Evolutionary conservation across 92 coral and sea anemone genomes (phyloP).

Genomic region (Pocillopora meandrina): DNA sequence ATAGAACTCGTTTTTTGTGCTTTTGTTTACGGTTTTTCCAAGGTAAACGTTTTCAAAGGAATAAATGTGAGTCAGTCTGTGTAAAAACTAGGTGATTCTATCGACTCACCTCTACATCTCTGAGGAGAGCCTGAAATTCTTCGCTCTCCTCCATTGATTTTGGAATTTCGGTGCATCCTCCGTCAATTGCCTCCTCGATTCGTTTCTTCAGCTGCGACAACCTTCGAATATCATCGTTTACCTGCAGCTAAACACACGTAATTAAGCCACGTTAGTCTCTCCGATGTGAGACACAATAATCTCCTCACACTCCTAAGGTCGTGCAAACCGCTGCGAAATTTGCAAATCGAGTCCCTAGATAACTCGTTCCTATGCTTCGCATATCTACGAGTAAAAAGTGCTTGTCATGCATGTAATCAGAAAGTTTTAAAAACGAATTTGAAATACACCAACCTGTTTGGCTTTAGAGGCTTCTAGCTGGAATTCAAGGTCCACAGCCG

Average conservation of each 20-base stretch:
- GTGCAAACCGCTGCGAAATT: too few relatives aligned
- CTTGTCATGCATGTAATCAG: too few relatives aligned
- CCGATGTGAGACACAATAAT: neutral
- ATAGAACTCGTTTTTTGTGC: too few relatives aligned
- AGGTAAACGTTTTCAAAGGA: too few relatives aligned
- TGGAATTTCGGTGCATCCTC: slow-evolving; percentile 85
- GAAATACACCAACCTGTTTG: slow-evolving; percentile 73
- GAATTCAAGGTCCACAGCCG: slow-evolving; percentile 73
- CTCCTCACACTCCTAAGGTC: too few relatives aligned
- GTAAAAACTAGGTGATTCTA: neutral
- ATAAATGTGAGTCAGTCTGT: neutral
- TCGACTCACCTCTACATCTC: slow-evolving; percentile 73
- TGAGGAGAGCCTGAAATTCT: slow-evolving; percentile 79
- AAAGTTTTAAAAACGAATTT: neutral
- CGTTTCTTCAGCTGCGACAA: slow-evolving; percentile 77
- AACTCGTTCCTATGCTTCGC: too few relatives aligned
- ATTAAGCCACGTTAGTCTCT: neutral
- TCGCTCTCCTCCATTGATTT: slow-evolving; percentile 83
- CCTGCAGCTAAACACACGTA: slow-evolving; percentile 64
- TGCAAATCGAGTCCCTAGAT: too few relatives aligned
- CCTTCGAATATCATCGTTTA: slow-evolving; percentile 82
- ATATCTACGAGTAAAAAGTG: too few relatives aligned
- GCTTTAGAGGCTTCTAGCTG: slow-evolving; percentile 83
- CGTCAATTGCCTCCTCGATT: slow-evolving; percentile 89
- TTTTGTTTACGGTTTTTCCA: too few relatives aligned